These are phyloP conservation scores for Halictus rubicundus DNA, from an alignment of 1,140 invertebrate species.

Conservation along the genomic window DNA sequence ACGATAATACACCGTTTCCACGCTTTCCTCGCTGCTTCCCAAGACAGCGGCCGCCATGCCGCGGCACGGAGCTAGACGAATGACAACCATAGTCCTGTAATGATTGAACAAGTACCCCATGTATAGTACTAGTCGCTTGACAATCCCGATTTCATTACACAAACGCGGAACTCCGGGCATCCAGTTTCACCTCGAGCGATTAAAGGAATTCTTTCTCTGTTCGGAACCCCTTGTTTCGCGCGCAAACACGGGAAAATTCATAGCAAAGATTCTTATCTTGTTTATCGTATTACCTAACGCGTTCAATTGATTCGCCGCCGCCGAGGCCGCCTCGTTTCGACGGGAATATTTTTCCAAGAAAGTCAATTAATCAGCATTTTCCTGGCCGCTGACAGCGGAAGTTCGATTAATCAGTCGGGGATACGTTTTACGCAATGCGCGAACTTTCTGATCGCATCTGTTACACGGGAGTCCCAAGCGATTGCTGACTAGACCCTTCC, in stretches of 20 bases:
- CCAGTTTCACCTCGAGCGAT: not conserved
- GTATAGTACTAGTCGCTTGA: too few relatives aligned
- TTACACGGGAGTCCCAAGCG: not conserved
- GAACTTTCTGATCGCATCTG: constrained; percentile 2
- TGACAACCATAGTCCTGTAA: too few relatives aligned
- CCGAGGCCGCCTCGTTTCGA: too few relatives aligned
- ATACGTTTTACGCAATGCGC: constrained; percentile 7
- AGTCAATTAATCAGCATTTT: not conserved
- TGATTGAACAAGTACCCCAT: too few relatives aligned
- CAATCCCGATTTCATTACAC: not conserved
- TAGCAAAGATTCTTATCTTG: not conserved
- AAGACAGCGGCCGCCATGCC: too few relatives aligned
- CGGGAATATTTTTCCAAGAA: not conserved
- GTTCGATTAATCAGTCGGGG: not conserved
- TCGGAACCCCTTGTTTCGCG: not conserved
- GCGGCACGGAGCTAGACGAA: too few relatives aligned
- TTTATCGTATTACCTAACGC: not conserved
- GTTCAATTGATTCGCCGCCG: not conserved
- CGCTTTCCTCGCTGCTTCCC: too few relatives aligned
- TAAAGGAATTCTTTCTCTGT: not conserved
- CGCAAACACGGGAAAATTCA: not conserved
- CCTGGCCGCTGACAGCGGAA: not conserved
- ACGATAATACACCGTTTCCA: too few relatives aligned
- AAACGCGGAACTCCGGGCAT: not conserved
- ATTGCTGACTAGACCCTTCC: not conserved